Conservation (phyloP, 2,888 invertebrate genomes). For the Melipona bicolor region DNA sequence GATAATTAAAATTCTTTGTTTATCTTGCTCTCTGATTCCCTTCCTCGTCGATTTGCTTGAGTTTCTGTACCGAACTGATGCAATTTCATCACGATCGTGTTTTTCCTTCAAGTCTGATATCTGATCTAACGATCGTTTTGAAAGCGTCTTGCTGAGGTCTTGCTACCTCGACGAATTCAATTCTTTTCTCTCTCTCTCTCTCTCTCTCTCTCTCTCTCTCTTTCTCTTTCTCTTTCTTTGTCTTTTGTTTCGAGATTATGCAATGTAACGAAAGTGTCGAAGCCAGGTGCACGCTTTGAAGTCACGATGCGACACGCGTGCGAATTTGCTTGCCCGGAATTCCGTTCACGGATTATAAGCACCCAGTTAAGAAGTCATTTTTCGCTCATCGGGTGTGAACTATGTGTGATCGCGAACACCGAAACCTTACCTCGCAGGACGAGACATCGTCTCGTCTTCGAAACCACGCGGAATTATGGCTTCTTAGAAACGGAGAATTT, state of each 20-base stretch:
- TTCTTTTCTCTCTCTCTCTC: background rate
- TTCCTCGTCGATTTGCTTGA: background rate
- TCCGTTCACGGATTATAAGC: constrained; percentile 40
- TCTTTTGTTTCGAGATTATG: background rate
- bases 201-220: background rate
- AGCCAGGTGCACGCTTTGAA: constrained; percentile 1
- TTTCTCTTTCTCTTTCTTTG: too few relatives aligned
- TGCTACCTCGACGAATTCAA: background rate
- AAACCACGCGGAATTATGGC: constrained; percentile 40
- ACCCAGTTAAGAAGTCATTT: constrained; percentile 46
- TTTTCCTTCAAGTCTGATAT: too few relatives aligned
- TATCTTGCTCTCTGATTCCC: background rate
- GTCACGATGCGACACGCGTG: constrained; percentile 16
- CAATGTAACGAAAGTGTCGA: constrained; percentile 18
- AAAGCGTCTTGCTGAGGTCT: background rate
- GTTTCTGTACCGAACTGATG: background rate
- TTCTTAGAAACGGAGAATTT: constrained; percentile 31
- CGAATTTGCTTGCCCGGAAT: constrained; percentile 35
- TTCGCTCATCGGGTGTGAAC: constrained; percentile 48
- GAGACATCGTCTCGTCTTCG: constrained; percentile 29
- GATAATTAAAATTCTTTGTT: constrained; percentile 9
- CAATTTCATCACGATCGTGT: background rate
- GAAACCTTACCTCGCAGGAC: constrained; percentile 57
- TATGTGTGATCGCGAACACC: constrained; percentile 34
- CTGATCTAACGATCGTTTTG: too few relatives aligned